These are phyloP conservation scores for Saturnia pavonia DNA, from an alignment of 2,888 invertebrate genomes.

Conservation along the genomic window DNA sequence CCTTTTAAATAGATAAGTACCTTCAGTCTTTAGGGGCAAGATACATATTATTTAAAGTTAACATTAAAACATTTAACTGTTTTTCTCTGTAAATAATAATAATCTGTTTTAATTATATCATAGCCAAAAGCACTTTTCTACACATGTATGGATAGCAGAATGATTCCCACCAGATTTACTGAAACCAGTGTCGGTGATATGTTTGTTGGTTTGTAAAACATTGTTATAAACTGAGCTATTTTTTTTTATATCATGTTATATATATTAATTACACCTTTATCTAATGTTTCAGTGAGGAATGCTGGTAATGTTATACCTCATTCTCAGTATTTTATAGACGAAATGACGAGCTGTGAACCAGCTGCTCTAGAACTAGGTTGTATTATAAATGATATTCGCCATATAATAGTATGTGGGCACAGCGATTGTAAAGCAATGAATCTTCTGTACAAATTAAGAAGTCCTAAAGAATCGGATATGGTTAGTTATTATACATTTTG, in stretches of 20 bases:
- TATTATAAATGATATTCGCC: slow-evolving; percentile 93
- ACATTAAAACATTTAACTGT: neutral
- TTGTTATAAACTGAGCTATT: neutral
- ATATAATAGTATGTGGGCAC: slow-evolving; percentile 98
- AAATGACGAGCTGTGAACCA: slow-evolving; percentile 96
- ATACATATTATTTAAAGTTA: neutral
- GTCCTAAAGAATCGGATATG: slow-evolving; percentile 86
- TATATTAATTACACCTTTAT: neutral
- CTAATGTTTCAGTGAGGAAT: slow-evolving; percentile 89
- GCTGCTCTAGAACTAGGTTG: slow-evolving; percentile 97
- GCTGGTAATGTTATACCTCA: slow-evolving; percentile 98
- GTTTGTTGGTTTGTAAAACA: slow-evolving; percentile 90
- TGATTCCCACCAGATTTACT: slow-evolving; percentile 97
- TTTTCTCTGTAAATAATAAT: neutral
- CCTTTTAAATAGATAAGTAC: neutral
- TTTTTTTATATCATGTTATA: neutral
- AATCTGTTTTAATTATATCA: neutral
- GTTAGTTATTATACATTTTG: slow-evolving; percentile 46
- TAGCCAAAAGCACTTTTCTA: slow-evolving; percentile 98
- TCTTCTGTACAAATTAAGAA: slow-evolving; percentile 90
- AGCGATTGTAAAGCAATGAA: slow-evolving; percentile 99
- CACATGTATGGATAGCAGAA: slow-evolving; percentile 98
- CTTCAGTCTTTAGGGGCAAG: neutral
- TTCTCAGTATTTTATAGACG: slow-evolving; percentile 92
- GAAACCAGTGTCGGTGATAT: slow-evolving; percentile 98